These are phyloP conservation scores for Philereme transversata DNA, from an alignment of 2,888 invertebrate species.

Conservation along the genomic window DNA sequence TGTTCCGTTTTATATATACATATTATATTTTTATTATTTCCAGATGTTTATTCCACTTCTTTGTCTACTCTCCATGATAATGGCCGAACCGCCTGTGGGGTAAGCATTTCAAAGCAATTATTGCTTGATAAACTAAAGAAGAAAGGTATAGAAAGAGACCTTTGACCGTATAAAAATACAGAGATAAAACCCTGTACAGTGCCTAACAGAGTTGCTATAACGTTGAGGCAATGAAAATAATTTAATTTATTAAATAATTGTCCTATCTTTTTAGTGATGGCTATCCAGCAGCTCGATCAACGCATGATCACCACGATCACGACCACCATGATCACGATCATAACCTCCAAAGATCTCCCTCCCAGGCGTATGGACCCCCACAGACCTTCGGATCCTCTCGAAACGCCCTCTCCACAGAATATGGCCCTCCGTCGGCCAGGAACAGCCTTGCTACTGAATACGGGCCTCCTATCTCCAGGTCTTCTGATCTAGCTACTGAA, in stretches of 20 bases:
- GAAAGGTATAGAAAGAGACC: no score
- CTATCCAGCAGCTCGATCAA: slow-evolving; percentile 28
- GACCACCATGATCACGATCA: slow-evolving; percentile 23
- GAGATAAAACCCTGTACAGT: no score
- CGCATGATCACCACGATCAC: slow-evolving; percentile 16
- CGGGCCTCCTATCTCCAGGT: slow-evolving; percentile 9
- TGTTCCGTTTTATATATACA: no score
- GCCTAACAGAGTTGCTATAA: no score
- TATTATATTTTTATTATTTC: slow-evolving; percentile 1
- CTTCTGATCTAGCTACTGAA: slow-evolving; percentile 6
- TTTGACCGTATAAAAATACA: no score
- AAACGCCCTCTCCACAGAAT: slow-evolving; percentile 14
- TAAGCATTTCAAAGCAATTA: slow-evolving; percentile 14
- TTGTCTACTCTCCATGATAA: slow-evolving; percentile 14
- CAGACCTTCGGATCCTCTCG: slow-evolving; percentile 10
- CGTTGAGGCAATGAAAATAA: no score
- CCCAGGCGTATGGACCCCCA: slow-evolving; percentile 30
- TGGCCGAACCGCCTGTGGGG: slow-evolving; percentile 34
- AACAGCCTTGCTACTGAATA: slow-evolving; percentile 10
- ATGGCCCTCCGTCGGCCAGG: slow-evolving; percentile 6
- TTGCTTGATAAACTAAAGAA: not conserved
- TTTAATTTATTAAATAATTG: not conserved
- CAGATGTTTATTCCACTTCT: slow-evolving; percentile 32
- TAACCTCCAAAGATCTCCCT: slow-evolving; percentile 27
- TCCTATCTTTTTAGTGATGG: slow-evolving; percentile 28